Conservation (phyloP, 2,888 invertebrate species). For the Poecilobothrus nobilitatus region DNA sequence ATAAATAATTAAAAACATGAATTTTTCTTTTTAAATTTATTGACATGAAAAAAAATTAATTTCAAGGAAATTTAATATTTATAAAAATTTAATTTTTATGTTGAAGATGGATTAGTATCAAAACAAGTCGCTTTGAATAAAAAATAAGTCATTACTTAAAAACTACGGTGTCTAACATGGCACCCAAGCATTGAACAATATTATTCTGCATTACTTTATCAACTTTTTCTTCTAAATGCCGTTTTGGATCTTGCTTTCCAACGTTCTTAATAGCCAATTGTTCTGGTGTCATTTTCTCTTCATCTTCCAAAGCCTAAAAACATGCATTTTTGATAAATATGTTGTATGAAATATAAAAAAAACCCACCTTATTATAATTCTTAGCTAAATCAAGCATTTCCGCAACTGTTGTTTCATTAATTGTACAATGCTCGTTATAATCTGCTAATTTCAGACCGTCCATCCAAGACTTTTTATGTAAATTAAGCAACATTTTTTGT, state of each 20-base stretch:
- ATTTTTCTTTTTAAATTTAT: background rate
- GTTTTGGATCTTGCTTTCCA: conserved; percentile 97
- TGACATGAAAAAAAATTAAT: background rate
- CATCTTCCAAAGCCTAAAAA: conserved; percentile 81
- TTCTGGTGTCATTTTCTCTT: conserved; percentile 99
- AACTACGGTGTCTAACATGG: conserved; percentile 88
- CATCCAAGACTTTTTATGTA: conserved; percentile 99
- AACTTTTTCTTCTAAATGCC: conserved; percentile 98
- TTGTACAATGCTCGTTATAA: conserved; percentile 84
- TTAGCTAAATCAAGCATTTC: conserved; percentile 97
- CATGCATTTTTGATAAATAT: background rate
- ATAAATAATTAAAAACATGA: background rate
- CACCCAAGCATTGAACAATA: conserved; percentile 94
- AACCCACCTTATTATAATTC: conserved; percentile 76
- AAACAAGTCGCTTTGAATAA: background rate
- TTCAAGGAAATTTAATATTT: background rate
- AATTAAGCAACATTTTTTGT: conserved; percentile 96
- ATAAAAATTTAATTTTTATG: background rate
- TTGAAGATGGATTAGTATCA: background rate
- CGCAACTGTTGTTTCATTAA: conserved; percentile 88
- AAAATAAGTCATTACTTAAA: conserved; percentile 58
- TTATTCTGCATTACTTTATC: conserved; percentile 94
- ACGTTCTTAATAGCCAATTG: conserved; percentile 99
- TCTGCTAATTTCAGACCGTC: conserved; percentile 86
- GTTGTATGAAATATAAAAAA: conserved; percentile 13